Evolutionary conservation across 2,797 vertebrate species (phyloP).

Genomic region (Gallinago stenura): DNA sequence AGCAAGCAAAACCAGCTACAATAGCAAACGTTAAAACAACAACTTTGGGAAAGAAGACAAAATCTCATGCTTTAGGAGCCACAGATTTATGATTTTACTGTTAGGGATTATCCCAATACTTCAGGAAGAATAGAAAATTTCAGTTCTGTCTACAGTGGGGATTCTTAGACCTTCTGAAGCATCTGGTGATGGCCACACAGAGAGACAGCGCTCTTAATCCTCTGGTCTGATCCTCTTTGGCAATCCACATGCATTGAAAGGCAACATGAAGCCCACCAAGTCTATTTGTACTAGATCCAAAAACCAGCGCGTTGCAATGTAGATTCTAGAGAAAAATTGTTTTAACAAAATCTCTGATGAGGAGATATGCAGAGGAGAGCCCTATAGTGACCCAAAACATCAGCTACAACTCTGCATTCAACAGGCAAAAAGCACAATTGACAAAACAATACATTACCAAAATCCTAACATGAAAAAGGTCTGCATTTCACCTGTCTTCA

Average conservation of each 20-base stretch:
- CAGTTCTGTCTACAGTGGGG: slow-evolving; percentile 26
- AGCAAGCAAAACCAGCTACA: slow-evolving; percentile 9
- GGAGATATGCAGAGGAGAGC: neutral
- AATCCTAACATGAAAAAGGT: neutral
- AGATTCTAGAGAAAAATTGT: neutral
- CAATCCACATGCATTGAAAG: neutral
- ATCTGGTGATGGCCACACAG: slow-evolving; percentile 58
- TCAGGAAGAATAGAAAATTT: slow-evolving; percentile 58
- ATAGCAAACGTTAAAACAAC: slow-evolving; percentile 36
- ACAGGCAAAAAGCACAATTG: neutral
- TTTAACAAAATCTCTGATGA: neutral
- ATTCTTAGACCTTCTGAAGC: slow-evolving; percentile 48
- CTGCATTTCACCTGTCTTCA: neutral
- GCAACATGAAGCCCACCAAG: neutral
- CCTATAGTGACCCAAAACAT: neutral
- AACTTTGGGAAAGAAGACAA: slow-evolving; percentile 43
- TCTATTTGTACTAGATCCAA: neutral
- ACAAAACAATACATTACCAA: neutral
- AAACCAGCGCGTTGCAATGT: neutral
- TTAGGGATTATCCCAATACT: slow-evolving; percentile 50
- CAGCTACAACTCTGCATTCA: neutral
- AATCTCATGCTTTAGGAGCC: slow-evolving; percentile 40
- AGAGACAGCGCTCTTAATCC: slow-evolving; percentile 26
- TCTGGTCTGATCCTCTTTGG: slow-evolving; percentile 19
- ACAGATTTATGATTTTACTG: slow-evolving; percentile 56